phyloP scores from a whole-genome alignment of 2,888 invertebrate genomes.

The Ornithoptera priamus region DNA sequence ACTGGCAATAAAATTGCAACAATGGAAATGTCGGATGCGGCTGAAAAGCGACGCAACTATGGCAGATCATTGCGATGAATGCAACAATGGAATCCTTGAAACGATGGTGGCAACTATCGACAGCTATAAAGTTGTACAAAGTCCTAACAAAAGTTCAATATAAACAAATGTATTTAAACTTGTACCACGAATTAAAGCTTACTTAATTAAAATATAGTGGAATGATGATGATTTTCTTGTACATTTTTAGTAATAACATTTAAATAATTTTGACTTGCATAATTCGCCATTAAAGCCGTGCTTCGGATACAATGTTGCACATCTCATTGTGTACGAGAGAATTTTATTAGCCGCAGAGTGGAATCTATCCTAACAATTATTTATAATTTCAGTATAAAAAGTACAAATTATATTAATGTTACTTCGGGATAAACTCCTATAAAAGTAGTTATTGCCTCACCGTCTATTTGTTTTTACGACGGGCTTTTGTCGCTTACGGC shows the following conservation, averaged over 20 bases:
- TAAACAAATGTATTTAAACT: slow-evolving; percentile 14
- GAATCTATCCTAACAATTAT: slow-evolving; percentile 5
- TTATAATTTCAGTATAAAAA: slow-evolving; percentile 31
- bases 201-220: too few relatives aligned
- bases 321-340: slow-evolving; percentile 11
- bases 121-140: slow-evolving; percentile 59
- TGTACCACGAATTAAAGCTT: too few relatives aligned
- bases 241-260: too few relatives aligned
- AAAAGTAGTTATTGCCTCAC: slow-evolving; percentile 41
- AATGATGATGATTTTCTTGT: too few relatives aligned
- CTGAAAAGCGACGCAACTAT: slow-evolving; percentile 72
- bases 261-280: background rate
- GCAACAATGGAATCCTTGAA: slow-evolving; percentile 75
- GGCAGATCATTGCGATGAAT: slow-evolving; percentile 74
- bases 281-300: background rate
- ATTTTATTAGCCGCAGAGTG: slow-evolving; percentile 5
- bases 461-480: slow-evolving; percentile 65
- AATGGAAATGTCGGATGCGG: slow-evolving; percentile 77
- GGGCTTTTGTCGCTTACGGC: slow-evolving; percentile 70
- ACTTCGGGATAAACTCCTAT: slow-evolving; percentile 17
- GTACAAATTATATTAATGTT: slow-evolving; percentile 28
- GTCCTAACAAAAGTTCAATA: slow-evolving; percentile 43
- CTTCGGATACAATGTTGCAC: background rate
- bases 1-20: slow-evolving; percentile 78
- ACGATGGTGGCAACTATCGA: slow-evolving; percentile 74